A percentile compares a stretch with the other conserved stretches of the same genome.
Conservation (phyloP, 2,797 vertebrate genomes). For the Lacerta bilineata region DNA sequence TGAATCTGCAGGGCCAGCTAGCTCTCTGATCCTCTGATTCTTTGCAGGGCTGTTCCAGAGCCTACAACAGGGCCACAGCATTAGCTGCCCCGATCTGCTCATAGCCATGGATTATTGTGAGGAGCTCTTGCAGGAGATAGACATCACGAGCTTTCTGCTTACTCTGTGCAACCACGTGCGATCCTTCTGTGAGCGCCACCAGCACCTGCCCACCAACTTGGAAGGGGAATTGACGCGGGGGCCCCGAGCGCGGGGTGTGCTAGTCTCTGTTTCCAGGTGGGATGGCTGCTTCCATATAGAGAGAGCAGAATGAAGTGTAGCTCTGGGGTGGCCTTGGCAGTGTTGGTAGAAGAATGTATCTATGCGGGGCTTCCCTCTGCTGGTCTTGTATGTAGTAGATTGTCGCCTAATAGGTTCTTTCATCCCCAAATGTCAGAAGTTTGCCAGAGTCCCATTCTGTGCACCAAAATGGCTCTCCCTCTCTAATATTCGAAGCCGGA, state of each 20-base stretch:
- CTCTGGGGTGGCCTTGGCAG: neutral
- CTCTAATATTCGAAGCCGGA: neutral
- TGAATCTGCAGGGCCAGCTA: neutral
- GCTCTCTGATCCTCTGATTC: neutral
- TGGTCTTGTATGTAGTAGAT: neutral
- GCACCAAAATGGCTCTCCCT: no score
- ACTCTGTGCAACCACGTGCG: slow-evolving; percentile 92
- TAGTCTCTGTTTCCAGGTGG: slow-evolving; percentile 88
- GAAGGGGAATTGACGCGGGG: slow-evolving; percentile 84
- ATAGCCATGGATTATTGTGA: slow-evolving; percentile 97
- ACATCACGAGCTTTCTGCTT: slow-evolving; percentile 93
- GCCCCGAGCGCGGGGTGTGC: slow-evolving; percentile 70
- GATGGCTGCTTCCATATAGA: slow-evolving; percentile 1
- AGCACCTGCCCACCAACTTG: slow-evolving; percentile 70
- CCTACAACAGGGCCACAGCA: slow-evolving; percentile 90
- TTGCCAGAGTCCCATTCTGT: neutral
- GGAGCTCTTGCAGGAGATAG: slow-evolving; percentile 95
- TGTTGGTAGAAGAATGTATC: neutral
- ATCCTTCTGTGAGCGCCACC: slow-evolving; percentile 80
- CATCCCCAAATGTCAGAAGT: neutral
- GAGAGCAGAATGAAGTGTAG: neutral
- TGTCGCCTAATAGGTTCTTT: neutral
- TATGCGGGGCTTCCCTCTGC: neutral
- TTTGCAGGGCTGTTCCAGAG: slow-evolving; percentile 91
- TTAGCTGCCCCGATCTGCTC: slow-evolving; percentile 92